A percentile compares a stretch with the other conserved stretches of the same genome.
Evolutionary conservation across 2,888 invertebrate species (phyloP).

Genomic region (Crioceris asparagi): DNA sequence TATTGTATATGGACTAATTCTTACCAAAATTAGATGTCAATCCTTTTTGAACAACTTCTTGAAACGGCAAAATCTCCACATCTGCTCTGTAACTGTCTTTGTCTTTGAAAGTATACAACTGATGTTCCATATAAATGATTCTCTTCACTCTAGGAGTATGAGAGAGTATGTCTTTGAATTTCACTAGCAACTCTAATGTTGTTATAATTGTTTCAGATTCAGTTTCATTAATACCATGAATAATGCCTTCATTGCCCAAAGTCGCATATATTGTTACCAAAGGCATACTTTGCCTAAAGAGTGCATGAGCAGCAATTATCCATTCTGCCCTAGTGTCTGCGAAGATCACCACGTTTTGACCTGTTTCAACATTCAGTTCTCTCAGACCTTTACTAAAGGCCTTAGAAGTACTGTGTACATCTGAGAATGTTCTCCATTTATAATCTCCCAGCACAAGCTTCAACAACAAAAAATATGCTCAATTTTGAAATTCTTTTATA

Average conservation of each 20-base stretch:
- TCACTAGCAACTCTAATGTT: constrained; percentile 77
- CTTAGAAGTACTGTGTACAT: constrained; percentile 59
- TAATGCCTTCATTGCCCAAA: constrained; percentile 87
- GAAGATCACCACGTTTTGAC: constrained; percentile 75
- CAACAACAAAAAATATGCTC: no score
- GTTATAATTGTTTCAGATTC: constrained; percentile 87
- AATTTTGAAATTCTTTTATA: no score
- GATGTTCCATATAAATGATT: constrained; percentile 77
- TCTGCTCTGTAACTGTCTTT: constrained; percentile 55
- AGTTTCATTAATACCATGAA: constrained; percentile 91
- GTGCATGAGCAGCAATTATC: constrained; percentile 90
- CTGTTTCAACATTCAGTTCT: constrained; percentile 59
- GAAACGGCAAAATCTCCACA: constrained; percentile 60
- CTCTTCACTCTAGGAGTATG: constrained; percentile 63
- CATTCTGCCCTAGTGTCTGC: constrained; percentile 95
- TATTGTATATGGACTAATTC: not conserved
- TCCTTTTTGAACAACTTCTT: constrained; percentile 48
- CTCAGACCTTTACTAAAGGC: constrained; percentile 74
- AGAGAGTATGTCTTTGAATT: constrained; percentile 65
- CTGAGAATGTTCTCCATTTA: constrained; percentile 70
- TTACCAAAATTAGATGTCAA: constrained; percentile 38
- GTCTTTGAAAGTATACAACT: constrained; percentile 44
- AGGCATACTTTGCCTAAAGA: constrained; percentile 84
- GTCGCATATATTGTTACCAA: constrained; percentile 96
- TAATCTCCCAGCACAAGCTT: constrained; percentile 86